Evolutionary conservation across 2,888 invertebrate genomes (phyloP), one percentile per base, ranked within the genome.

Genomic region (Phania funesta): DNA sequence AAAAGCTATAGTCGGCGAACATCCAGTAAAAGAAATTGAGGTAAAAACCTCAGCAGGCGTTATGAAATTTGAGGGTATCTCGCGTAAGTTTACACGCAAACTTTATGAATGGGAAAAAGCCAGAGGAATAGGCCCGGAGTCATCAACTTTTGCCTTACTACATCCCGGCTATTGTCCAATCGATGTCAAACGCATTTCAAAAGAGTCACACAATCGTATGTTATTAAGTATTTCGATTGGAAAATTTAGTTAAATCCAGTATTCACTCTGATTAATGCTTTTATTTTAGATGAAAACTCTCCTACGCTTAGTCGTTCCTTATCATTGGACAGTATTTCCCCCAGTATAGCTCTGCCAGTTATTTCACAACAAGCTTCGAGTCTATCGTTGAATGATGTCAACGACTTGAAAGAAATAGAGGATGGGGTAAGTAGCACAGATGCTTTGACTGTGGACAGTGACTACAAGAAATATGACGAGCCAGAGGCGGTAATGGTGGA

Each of bases 21-120:
- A 91, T 79, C 91, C 92, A 65, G 92, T 93, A 84, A 93, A 94
- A 87, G 96, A 96, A 89, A 94, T 97, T 6, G 92, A 96, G 60
- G 95, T 97, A 0, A 95, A 95, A 87, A 96, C 96, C 0, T 95
- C 96, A 0, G 95, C 95, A 0, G 96, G 97, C 0, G 94, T 96
- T 35, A 95, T 96, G 89, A 93, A 96, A 88, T 96, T 97, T 87
- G 95, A 96, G 92, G 96, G 94, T 9, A 96, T 97, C 85, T 97
- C 97, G 0, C 93, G 96, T 52, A 97, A 97, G 85, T 98, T 98
- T 90, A 97, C 97, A 0, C 94, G 95, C 26, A 97, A 96, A 87
- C 92, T 98, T 0, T 97, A 97, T 89, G 97, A 97, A 89, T 98
- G 97, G 97, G 96, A 96, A 88, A 96, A 96, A 87, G 95, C 96